These are phyloP conservation scores for Leguminivora glycinivorella DNA, from an alignment of 1,140 invertebrate species.

Conservation along the genomic window DNA sequence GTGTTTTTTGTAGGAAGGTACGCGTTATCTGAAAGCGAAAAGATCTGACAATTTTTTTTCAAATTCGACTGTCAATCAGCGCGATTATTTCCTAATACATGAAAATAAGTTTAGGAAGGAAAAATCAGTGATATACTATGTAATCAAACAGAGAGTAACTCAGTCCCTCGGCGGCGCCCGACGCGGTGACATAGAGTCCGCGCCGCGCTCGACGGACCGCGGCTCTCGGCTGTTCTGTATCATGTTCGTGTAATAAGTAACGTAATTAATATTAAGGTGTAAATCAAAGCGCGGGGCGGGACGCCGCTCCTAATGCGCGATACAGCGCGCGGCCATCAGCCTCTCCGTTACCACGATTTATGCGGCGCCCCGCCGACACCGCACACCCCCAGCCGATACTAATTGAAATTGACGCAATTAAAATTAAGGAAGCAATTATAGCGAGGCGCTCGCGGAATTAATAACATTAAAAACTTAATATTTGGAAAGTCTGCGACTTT, in stretches of 20 bases:
- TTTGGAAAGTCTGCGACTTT: slow-evolving; percentile 6
- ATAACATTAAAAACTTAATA: slow-evolving; percentile 9
- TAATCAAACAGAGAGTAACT: too few species aligned
- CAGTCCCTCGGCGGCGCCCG: too few species aligned
- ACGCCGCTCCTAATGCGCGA: neutral
- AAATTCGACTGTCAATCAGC: too few species aligned
- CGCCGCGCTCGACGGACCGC: neutral
- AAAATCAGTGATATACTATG: too few species aligned
- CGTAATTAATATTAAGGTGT: neutral
- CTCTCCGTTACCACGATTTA: neutral
- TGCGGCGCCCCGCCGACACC: neutral
- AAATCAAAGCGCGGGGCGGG: neutral
- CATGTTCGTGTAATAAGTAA: neutral
- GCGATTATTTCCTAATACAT: too few species aligned
- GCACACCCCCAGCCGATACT: neutral
- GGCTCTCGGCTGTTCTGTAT: neutral
- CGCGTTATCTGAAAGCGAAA: too few species aligned
- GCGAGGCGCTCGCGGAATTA: slow-evolving; percentile 19
- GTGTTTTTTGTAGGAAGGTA: too few species aligned
- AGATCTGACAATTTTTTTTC: too few species aligned
- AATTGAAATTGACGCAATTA: slow-evolving; percentile 25
- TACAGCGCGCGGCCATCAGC: neutral
- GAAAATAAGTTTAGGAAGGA: too few species aligned
- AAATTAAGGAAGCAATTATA: slow-evolving; percentile 13
- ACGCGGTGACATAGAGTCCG: too few species aligned